Evolutionary conservation across 2,888 invertebrate genomes (phyloP).

Genomic region (Clanis bilineata): DNA sequence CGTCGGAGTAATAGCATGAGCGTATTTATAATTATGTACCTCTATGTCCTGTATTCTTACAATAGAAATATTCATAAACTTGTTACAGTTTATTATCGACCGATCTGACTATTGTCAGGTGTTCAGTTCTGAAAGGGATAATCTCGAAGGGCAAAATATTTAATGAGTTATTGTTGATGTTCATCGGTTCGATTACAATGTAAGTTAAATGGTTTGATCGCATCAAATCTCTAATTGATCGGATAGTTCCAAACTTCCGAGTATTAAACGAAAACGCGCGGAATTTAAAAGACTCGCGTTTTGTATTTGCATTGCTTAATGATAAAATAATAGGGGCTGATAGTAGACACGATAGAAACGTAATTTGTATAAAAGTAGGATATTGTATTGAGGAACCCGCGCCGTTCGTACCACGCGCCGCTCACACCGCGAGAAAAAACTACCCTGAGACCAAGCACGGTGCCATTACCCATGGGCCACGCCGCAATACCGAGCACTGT

Average conservation of each 20-base stretch:
- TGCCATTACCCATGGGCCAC: slow-evolving; percentile 46
- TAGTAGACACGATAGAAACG: slow-evolving; percentile 78
- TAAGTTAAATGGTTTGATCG: slow-evolving; percentile 17
- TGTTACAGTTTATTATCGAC: neutral
- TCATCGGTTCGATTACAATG: slow-evolving; percentile 18
- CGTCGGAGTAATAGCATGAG: no score
- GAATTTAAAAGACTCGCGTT: slow-evolving; percentile 53
- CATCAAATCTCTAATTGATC: slow-evolving; percentile 28
- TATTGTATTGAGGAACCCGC: slow-evolving; percentile 58
- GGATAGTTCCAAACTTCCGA: slow-evolving; percentile 20
- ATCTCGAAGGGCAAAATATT: slow-evolving; percentile 21
- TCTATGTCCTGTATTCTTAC: no score
- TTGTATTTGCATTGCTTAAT: slow-evolving; percentile 72
- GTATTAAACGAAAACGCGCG: slow-evolving; percentile 47
- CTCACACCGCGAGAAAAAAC: slow-evolving; percentile 64
- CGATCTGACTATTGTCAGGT: slow-evolving; percentile 31
- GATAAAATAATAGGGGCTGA: slow-evolving; percentile 78
- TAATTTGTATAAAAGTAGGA: slow-evolving; percentile 78
- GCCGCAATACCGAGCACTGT: slow-evolving; percentile 37
- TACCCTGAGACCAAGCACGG: slow-evolving; percentile 66
- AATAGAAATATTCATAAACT: no score
- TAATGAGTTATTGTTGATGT: slow-evolving; percentile 44
- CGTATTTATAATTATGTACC: no score
- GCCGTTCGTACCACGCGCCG: slow-evolving; percentile 70
- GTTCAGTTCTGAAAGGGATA: slow-evolving; percentile 21